These are phyloP conservation scores for Phrixothrix hirtus DNA, from an alignment of 2,888 invertebrate species.

Conservation along the genomic window DNA sequence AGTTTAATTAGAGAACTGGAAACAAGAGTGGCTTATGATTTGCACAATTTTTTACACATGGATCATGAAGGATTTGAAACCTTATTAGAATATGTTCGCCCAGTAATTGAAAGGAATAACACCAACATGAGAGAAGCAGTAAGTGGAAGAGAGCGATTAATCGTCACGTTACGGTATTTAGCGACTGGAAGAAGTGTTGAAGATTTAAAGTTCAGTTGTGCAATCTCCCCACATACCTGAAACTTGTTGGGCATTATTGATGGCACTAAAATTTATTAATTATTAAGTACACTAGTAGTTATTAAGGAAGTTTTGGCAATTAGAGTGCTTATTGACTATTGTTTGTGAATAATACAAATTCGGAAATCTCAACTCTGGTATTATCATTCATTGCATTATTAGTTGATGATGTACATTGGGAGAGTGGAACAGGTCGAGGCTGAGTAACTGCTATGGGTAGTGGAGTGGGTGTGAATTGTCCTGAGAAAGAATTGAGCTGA, in stretches of 20 bases:
- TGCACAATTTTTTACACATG: neutral
- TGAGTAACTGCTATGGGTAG: no score
- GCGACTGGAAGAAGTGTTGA: neutral
- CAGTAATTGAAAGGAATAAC: neutral
- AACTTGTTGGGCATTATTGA: constrained; percentile 1
- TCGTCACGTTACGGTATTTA: neutral
- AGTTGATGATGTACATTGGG: no score
- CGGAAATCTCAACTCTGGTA: no score
- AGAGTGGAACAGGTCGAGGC: no score
- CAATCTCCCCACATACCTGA: constrained; percentile 5
- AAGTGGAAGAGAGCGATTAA: no score
- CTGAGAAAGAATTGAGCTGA: no score
- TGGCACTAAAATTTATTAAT: neutral
- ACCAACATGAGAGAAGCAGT: constrained; percentile 1
- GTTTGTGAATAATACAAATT: no score
- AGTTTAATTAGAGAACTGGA: neutral
- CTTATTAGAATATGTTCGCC: neutral
- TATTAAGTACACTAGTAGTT: neutral
- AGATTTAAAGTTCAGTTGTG: constrained; percentile 4
- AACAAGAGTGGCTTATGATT: neutral
- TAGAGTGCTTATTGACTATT: no score
- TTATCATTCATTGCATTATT: no score
- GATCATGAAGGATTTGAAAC: neutral
- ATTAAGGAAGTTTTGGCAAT: no score
- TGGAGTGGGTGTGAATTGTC: no score